A percentile compares a stretch with the other conserved stretches of the same genome.
These are phyloP conservation scores for Torymus texanus DNA, from an alignment of 2,888 invertebrate genomes.

Conservation along the genomic window DNA sequence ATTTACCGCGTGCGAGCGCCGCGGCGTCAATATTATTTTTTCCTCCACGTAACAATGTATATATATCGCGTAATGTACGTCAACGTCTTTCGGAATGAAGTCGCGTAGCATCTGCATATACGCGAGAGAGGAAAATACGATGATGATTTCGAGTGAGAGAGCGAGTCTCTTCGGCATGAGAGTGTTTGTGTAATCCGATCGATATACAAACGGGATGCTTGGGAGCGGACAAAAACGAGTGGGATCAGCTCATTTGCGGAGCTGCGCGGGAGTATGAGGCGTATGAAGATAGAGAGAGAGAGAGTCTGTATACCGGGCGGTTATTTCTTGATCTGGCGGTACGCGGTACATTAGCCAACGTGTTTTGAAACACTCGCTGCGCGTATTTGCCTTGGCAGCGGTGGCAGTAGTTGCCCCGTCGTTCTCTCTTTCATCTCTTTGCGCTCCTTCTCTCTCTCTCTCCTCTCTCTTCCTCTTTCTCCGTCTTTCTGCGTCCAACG, in stretches of 20 bases:
- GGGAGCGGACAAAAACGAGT: constrained; percentile 18
- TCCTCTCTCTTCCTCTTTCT: background rate
- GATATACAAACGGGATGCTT: background rate
- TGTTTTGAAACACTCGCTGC: constrained; percentile 74
- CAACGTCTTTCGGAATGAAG: too few species aligned
- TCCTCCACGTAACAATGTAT: constrained; percentile 6
- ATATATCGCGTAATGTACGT: too few species aligned
- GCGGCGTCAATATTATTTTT: constrained; percentile 41
- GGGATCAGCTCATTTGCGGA: constrained; percentile 39
- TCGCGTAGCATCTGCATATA: background rate
- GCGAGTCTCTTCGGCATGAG: background rate
- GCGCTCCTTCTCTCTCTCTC: constrained; percentile 41
- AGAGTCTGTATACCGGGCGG: constrained; percentile 6
- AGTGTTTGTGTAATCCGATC: constrained; percentile 46
- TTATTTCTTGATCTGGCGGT: constrained; percentile 69
- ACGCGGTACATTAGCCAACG: constrained; percentile 72
- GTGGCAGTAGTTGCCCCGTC: constrained; percentile 11
- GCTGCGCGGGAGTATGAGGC: background rate
- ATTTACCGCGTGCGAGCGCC: constrained; percentile 7
- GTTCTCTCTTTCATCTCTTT: constrained; percentile 69
- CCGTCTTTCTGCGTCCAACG: constrained; percentile 28
- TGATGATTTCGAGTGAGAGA: too few species aligned
- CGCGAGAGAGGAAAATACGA: constrained; percentile 8
- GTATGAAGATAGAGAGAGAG: constrained; percentile 2
- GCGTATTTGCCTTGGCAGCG: constrained; percentile 73